Evolutionary conservation across 2,888 invertebrate genomes (phyloP).

Genomic region (Drosophila helvetica): DNA sequence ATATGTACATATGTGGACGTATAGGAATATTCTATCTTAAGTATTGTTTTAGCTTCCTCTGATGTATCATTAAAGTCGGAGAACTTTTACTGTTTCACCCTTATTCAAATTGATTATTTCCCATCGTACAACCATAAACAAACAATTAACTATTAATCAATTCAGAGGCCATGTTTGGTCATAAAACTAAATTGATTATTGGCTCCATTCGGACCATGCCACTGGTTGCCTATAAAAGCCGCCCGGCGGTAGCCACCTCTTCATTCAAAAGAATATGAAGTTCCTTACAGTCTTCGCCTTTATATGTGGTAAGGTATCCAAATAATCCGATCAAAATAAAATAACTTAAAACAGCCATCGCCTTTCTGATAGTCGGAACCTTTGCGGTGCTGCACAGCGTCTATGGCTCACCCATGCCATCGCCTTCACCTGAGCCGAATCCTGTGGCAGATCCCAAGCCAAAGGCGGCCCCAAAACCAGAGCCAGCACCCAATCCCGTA

Average conservation of each 20-base stretch:
- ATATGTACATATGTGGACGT: too few relatives aligned
- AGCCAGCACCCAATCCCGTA: neutral
- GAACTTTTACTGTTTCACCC: too few relatives aligned
- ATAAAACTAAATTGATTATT: conserved; percentile 4
- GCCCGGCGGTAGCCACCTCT: neutral
- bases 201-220: neutral
- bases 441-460: conserved; percentile 30
- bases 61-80: too few relatives aligned
- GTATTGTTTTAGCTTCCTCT: neutral
- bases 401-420: conserved; percentile 38
- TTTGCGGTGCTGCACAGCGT: conserved; percentile 54
- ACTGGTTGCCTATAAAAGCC: conserved; percentile 53
- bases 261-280: conserved; percentile 55
- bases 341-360: conserved; percentile 54
- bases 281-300: conserved; percentile 51
- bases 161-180: conserved; percentile 1
- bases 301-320: conserved; percentile 58
- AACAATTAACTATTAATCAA: neutral
- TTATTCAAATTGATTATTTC: conserved; percentile 1
- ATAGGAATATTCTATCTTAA: neutral
- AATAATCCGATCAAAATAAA: conserved; percentile 29
- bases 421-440: conserved; percentile 26
- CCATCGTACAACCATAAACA: neutral
- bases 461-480: too few relatives aligned
- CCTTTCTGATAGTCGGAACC: conserved; percentile 55